A percentile compares a stretch with the other conserved stretches of the same genome.
These are phyloP conservation scores for Trichonephila clavata DNA, from an alignment of 1,140 invertebrate genomes.

Conservation along the genomic window DNA sequence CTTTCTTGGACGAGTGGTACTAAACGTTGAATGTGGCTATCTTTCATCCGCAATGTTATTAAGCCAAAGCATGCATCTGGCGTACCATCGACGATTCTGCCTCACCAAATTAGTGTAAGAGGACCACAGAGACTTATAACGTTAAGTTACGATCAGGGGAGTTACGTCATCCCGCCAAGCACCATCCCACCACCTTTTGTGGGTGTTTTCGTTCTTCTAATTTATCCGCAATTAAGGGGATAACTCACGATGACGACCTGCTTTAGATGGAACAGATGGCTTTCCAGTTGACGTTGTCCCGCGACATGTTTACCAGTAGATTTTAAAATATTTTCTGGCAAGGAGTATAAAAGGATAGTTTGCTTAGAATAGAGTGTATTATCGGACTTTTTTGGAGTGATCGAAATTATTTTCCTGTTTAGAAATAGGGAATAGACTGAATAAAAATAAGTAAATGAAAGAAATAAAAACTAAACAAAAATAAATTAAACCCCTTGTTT, in stretches of 20 bases:
- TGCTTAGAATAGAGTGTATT: too few relatives aligned
- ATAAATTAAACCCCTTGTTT: too few relatives aligned
- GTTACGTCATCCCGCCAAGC: neutral
- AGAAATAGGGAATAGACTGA: too few relatives aligned
- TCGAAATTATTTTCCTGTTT: too few relatives aligned
- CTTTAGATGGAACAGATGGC: neutral
- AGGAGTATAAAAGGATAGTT: too few relatives aligned
- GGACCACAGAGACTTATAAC: neutral
- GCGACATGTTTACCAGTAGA: neutral
- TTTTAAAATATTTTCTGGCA: too few relatives aligned
- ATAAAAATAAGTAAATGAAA: too few relatives aligned
- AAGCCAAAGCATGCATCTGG: conserved; percentile 3
- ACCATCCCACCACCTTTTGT: neutral
- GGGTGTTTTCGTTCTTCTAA: neutral
- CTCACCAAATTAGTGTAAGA: conserved; percentile 2
- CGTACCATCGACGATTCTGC: neutral
- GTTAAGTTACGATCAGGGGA: conserved; percentile 8
- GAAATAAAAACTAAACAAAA: too few relatives aligned
- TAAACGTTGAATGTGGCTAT: neutral
- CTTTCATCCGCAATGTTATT: conserved; percentile 15
- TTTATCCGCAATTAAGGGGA: conserved; percentile 16
- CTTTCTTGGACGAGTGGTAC: neutral
- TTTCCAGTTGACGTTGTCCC: neutral
- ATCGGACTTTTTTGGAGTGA: too few relatives aligned
- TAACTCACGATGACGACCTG: neutral